Conservation (phyloP, 2,888 invertebrate species). For the Euclidia mi region DNA sequence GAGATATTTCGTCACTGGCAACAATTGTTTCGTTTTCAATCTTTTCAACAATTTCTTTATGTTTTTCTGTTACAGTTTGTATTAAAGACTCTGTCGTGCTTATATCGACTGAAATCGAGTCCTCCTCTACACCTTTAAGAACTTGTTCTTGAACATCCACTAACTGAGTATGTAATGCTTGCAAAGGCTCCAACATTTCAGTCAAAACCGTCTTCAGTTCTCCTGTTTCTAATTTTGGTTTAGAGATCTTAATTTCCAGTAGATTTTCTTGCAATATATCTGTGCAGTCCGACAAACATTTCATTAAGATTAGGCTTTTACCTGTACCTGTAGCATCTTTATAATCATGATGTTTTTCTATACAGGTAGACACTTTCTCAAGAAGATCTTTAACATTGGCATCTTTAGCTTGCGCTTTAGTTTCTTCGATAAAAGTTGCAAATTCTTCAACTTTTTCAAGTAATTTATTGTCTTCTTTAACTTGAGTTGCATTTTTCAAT, state of each 20-base stretch:
- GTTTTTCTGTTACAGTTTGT: constrained; percentile 74
- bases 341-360: constrained; percentile 72
- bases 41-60: constrained; percentile 75
- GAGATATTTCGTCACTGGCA: constrained; percentile 65
- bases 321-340: constrained; percentile 72
- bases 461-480: constrained; percentile 51
- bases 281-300: constrained; percentile 78
- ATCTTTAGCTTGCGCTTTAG: constrained; percentile 44
- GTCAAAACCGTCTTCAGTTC: constrained; percentile 65
- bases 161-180: constrained; percentile 74
- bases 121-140: constrained; percentile 67
- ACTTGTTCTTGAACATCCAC: constrained; percentile 74
- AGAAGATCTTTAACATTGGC: constrained; percentile 51
- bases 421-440: constrained; percentile 51
- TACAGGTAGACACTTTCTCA: constrained; percentile 60
- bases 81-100: constrained; percentile 76
- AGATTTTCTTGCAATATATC: constrained; percentile 66
- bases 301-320: constrained; percentile 73
- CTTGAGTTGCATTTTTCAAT: constrained; percentile 46
- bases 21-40: constrained; percentile 63
- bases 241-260: constrained; percentile 41
- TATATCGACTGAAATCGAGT: constrained; percentile 70
- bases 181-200: constrained; percentile 76
- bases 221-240: constrained; percentile 58
- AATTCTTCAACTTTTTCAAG: constrained; percentile 63